Conservation (phyloP, 2,113 vertebrate genomes). For the Eublepharis macularius region DNA sequence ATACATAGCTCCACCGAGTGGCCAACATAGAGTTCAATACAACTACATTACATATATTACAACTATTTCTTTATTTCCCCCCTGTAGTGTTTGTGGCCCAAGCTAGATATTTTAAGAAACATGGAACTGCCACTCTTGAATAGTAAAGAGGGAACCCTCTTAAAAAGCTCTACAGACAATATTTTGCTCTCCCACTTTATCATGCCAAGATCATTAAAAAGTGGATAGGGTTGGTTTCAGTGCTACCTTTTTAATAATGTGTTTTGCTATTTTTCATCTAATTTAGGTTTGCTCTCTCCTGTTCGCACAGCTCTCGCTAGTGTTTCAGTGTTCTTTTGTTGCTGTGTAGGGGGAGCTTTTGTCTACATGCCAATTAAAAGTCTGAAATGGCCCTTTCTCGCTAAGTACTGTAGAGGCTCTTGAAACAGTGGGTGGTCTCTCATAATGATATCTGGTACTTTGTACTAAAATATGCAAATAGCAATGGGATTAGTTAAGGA, state of each 20-base stretch:
- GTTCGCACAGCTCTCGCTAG: not conserved
- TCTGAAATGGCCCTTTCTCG: not conserved
- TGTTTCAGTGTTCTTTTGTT: not conserved
- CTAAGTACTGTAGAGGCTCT: not conserved
- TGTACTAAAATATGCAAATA: not conserved
- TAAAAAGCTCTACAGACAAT: not conserved
- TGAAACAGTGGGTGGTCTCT: not conserved
- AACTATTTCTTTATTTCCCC: not conserved
- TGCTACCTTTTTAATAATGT: not conserved
- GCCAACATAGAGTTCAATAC: not conserved
- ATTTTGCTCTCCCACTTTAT: not conserved
- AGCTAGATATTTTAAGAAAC: not conserved
- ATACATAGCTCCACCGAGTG: constrained; percentile 38
- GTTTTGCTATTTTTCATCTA: not conserved
- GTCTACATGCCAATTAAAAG: not conserved
- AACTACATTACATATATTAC: not conserved
- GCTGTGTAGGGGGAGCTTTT: not conserved
- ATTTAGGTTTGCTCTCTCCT: not conserved
- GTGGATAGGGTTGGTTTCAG: not conserved
- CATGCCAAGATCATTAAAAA: not conserved
- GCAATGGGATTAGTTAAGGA: not conserved
- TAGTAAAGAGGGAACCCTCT: not conserved
- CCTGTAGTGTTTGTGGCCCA: not conserved
- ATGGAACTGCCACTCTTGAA: not conserved
- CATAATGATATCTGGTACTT: not conserved